A percentile compares a stretch with the other conserved stretches of the same genome.
phyloP scores from a whole-genome alignment of 1,140 invertebrate genomes.

The Drosophila murphyi region DNA sequence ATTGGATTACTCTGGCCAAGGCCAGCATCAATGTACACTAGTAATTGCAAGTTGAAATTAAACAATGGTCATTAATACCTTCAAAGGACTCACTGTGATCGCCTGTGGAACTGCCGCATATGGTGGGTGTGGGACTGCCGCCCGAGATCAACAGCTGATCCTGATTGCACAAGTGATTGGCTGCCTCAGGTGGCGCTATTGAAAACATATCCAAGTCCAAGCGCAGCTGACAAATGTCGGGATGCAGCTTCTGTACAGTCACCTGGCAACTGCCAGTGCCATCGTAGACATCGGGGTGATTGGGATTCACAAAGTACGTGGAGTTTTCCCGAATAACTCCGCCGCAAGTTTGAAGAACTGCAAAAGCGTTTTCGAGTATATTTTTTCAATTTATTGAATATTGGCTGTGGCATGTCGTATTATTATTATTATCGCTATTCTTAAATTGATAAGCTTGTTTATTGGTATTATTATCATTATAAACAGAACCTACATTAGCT shows the following conservation, averaged over 20 bases:
- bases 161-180: slow-evolving; percentile 91
- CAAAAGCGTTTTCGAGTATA: not conserved
- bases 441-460: not conserved
- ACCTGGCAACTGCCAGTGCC: slow-evolving; percentile 93
- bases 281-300: slow-evolving; percentile 90
- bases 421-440: not conserved
- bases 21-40: slow-evolving; percentile 94
- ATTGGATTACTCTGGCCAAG: slow-evolving; percentile 90
- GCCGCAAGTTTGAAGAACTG: slow-evolving; percentile 91
- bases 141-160: slow-evolving; percentile 94
- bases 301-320: slow-evolving; percentile 92
- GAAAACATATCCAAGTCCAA: slow-evolving; percentile 92
- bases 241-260: slow-evolving; percentile 90
- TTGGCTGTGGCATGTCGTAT: too few species aligned
- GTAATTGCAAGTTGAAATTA: slow-evolving; percentile 37
- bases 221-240: slow-evolving; percentile 92
- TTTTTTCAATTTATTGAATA: not conserved
- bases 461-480: not conserved
- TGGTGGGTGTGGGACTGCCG: slow-evolving; percentile 90
- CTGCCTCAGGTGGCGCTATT: slow-evolving; percentile 89
- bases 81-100: slow-evolving; percentile 90
- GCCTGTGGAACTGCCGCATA: slow-evolving; percentile 92
- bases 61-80: not conserved
- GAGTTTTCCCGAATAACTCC: slow-evolving; percentile 91
- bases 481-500: not conserved